Conservation (phyloP, 2,797 vertebrate genomes). For the Clangula hyemalis region DNA sequence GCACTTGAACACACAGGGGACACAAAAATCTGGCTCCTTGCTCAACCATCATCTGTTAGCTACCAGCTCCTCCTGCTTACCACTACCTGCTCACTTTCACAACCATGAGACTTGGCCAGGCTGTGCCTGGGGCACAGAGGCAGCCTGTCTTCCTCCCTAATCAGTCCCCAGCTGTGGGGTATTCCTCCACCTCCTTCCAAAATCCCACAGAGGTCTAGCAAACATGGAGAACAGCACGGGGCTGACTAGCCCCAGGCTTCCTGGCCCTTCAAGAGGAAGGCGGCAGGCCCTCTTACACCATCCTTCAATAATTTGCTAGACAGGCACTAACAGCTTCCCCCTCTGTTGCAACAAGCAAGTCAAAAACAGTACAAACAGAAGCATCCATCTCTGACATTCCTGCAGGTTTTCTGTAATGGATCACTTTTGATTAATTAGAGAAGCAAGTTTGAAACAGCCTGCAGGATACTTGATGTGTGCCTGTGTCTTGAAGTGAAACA, state of each 20-base stretch:
- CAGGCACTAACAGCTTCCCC: slow-evolving; percentile 70
- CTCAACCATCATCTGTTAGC: not conserved
- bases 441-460: slow-evolving; percentile 70
- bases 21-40: not conserved
- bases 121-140: not conserved
- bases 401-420: slow-evolving; percentile 70
- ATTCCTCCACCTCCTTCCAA: not conserved
- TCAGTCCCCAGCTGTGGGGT: not conserved
- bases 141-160: not conserved
- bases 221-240: not conserved
- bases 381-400: slow-evolving; percentile 73
- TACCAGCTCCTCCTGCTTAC: not conserved
- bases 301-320: slow-evolving; percentile 65
- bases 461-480: slow-evolving; percentile 32
- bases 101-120: fast-evolving
- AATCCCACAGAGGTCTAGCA: not conserved
- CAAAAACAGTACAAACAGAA: slow-evolving; percentile 51
- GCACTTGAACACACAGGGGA: not conserved
- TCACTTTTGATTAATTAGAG: slow-evolving; percentile 68
- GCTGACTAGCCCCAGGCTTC: slow-evolving; percentile 51
- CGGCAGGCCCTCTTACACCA: slow-evolving; percentile 57
- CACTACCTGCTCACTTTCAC: not conserved
- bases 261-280: slow-evolving; percentile 47
- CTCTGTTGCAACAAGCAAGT: slow-evolving; percentile 69
- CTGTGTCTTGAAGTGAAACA: slow-evolving; percentile 27